Evolutionary conservation across 1,140 invertebrate species (phyloP).

Genomic region (Magallana gigas): DNA sequence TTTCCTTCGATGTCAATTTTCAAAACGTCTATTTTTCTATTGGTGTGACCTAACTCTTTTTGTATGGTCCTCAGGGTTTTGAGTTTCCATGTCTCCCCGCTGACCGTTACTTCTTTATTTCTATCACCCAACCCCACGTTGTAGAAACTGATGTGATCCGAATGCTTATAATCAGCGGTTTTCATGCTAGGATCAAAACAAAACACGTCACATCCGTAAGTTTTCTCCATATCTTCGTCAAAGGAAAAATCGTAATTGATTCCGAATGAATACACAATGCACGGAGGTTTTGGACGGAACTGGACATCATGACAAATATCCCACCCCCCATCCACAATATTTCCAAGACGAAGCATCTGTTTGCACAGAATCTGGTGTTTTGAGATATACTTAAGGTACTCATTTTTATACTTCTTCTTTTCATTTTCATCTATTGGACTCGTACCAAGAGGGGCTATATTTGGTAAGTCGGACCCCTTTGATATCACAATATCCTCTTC

Average conservation of each 20-base stretch:
- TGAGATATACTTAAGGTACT: neutral
- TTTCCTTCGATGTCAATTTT: constrained; percentile 41
- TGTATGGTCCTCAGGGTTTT: constrained; percentile 7
- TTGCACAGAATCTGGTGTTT: constrained; percentile 24
- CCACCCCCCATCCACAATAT: constrained; percentile 29
- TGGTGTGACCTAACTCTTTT: constrained; percentile 17
- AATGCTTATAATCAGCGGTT: neutral
- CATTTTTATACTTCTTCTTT: neutral
- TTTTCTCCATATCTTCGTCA: constrained; percentile 32
- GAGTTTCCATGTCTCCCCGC: neutral
- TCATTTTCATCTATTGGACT: neutral
- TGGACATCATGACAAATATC: constrained; percentile 27
- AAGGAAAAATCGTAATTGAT: constrained; percentile 25
- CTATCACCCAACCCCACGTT: constrained; percentile 18
- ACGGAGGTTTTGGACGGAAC: constrained; percentile 5
- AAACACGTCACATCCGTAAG: constrained; percentile 35
- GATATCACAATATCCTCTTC: no score
- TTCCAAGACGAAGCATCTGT: constrained; percentile 20
- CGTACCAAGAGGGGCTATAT: constrained; percentile 13
- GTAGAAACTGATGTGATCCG: constrained; percentile 20
- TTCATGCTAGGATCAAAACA: constrained; percentile 38
- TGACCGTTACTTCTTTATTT: neutral
- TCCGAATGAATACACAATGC: constrained; percentile 39
- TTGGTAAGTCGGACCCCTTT: neutral
- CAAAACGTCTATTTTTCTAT: constrained; percentile 30